These are phyloP conservation scores for Parascotia fuliginaria DNA, from an alignment of 2,888 invertebrate genomes.

Conservation along the genomic window DNA sequence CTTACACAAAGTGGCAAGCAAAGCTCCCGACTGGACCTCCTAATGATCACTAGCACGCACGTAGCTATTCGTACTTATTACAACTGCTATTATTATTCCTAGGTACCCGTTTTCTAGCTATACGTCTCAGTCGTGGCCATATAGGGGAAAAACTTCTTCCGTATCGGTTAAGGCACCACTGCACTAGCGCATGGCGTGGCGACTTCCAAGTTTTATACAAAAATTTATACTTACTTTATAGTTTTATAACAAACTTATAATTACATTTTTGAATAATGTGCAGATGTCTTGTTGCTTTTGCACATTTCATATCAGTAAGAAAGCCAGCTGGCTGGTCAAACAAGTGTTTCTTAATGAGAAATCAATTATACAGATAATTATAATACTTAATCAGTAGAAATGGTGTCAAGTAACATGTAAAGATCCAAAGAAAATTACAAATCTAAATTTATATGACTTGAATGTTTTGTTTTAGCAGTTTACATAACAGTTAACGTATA, in stretches of 20 bases:
- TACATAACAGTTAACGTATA: neutral
- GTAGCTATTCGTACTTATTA: conserved; percentile 44
- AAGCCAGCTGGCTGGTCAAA: no score
- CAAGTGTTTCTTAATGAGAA: no score
- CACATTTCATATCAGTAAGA: no score
- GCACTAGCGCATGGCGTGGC: conserved; percentile 4
- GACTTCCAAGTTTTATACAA: conserved; percentile 24
- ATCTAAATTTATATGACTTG: no score
- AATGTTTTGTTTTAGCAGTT: neutral
- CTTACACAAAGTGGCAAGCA: neutral
- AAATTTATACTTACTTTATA: neutral
- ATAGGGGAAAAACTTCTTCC: conserved; percentile 47
- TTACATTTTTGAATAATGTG: no score
- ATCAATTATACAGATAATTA: no score
- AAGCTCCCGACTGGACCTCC: conserved; percentile 21
- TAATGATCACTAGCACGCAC: conserved; percentile 36
- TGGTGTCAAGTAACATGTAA: no score
- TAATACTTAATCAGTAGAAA: no score
- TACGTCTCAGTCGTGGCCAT: conserved; percentile 37
- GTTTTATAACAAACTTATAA: neutral
- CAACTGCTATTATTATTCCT: conserved; percentile 43
- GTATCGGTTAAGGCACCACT: conserved; percentile 37
- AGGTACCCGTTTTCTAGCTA: conserved; percentile 38
- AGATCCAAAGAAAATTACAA: no score
- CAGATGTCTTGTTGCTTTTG: no score